phyloP scores from a whole-genome alignment of 1,140 invertebrate genomes.

The Heterodera carotae region DNA sequence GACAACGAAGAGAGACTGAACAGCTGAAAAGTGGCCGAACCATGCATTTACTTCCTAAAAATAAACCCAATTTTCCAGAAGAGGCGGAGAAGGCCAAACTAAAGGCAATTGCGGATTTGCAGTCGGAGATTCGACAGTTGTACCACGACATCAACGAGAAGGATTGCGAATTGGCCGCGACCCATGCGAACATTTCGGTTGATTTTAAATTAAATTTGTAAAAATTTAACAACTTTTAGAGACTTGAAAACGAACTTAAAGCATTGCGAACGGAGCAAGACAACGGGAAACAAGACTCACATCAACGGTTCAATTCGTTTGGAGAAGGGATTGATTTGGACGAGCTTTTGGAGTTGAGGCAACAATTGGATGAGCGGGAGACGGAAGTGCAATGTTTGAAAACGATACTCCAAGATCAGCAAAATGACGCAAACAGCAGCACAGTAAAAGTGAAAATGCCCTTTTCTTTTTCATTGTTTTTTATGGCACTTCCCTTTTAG shows the following conservation, averaged over 20 bases:
- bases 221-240: conserved; percentile 27
- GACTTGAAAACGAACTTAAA: conserved; percentile 25
- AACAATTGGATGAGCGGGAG: conserved; percentile 17
- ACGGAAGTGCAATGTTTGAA: conserved; percentile 14
- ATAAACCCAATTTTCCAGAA: neutral
- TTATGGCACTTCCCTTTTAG: neutral
- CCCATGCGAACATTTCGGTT: conserved; percentile 24
- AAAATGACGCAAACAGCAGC: conserved; percentile 5
- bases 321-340: conserved; percentile 22
- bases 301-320: conserved; percentile 5
- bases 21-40: neutral
- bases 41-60: neutral
- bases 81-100: conserved; percentile 18
- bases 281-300: conserved; percentile 5
- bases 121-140: conserved; percentile 25
- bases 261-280: conserved; percentile 11
- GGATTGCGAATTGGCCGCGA: conserved; percentile 29
- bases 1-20: neutral
- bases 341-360: conserved; percentile 16
- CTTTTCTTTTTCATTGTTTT: neutral
- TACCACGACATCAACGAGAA: conserved; percentile 30
- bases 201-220: neutral
- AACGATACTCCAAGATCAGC: neutral
- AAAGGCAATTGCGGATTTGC: conserved; percentile 27
- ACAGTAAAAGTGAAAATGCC: neutral